Conservation (phyloP, 2,113 vertebrate genomes). For the Alethe diademata region DNA sequence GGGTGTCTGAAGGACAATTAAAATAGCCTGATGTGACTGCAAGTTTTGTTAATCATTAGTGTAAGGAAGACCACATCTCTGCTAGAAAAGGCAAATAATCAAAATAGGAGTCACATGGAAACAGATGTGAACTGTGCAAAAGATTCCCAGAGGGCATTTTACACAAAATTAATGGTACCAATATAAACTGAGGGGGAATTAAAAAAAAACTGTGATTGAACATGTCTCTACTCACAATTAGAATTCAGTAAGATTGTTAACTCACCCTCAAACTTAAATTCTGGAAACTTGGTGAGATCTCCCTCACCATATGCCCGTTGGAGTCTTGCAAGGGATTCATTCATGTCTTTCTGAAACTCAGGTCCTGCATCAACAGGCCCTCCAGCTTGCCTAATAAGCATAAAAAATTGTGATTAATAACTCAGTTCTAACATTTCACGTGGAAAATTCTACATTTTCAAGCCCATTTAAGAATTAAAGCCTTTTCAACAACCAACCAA, state of each 20-base stretch:
- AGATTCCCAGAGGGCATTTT: background rate
- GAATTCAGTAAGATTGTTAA: background rate
- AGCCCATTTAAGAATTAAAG: background rate
- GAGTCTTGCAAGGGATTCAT: constrained; percentile 84
- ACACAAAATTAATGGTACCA: background rate
- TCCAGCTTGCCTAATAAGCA: constrained; percentile 75
- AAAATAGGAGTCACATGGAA: background rate
- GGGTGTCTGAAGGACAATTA: background rate
- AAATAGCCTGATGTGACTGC: background rate
- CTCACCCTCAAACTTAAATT: constrained; percentile 89
- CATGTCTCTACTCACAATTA: background rate
- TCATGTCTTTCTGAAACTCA: constrained; percentile 84
- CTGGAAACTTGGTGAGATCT: constrained; percentile 87
- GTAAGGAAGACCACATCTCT: background rate
- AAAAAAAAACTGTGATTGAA: background rate
- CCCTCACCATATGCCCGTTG: constrained; percentile 87
- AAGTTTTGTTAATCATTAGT: background rate
- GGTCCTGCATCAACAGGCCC: constrained; percentile 85
- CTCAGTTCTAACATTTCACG: background rate
- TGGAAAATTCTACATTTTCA: background rate
- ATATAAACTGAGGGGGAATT: background rate
- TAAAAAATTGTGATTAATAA: background rate
- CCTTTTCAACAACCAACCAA: background rate
- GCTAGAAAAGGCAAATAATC: background rate
- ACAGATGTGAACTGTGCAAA: background rate